Base-by-base conservation (phyloP, 2,113 vertebrate species). In the Centropus unirufus region DNA sequence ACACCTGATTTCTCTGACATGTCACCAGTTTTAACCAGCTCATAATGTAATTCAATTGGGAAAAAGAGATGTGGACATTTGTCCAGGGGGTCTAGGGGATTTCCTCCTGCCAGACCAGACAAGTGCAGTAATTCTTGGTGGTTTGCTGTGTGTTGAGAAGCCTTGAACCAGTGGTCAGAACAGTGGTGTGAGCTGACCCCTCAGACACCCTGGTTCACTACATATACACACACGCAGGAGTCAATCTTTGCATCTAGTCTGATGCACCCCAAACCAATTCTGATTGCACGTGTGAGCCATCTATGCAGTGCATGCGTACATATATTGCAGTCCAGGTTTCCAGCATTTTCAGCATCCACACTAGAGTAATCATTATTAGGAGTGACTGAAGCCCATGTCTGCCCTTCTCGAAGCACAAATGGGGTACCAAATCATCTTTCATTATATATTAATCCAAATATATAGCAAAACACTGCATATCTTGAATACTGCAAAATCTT, bases 81-180 rank as follows among this genome's bases (percentile, higher is more conserved):
- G 7, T 69, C 49, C 39, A 34, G 57, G 70, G 22, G n/a, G 14
- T 67, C 61, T 46, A 19, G 9, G 3, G 22, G 8, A 3, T 64
- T 27, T 72, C 42, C 42, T n/a, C 12, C 34, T 55, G 18, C 44
- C 75, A 79, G 67, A n/a, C 8, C n/a, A 40, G 61, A 34, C 30
- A 40, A 8, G 1, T 16, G 27, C 54, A 73, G 42, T 5, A 36
- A 19, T 34, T 46, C 12, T 55, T 0, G 0, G 22, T 32, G 39
- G 10, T 8, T 36, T 55, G 6, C 58, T 68, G 14, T 5, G 2
- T 54, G 32, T 55, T 63, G 52, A 62, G 44, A 75, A 2, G 0
- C 26, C 54, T 47, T 63, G 72, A 72, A 55, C 14, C 58, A 9
- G 17, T 9, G 20, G 49, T 39, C 1, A 3, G 67, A 63, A 30